Percentiles rank a stretch among this genome's conserved stretches.
These are phyloP conservation scores for Octodon degus DNA, from an alignment of 2,113 vertebrate species.

Conservation along the genomic window DNA sequence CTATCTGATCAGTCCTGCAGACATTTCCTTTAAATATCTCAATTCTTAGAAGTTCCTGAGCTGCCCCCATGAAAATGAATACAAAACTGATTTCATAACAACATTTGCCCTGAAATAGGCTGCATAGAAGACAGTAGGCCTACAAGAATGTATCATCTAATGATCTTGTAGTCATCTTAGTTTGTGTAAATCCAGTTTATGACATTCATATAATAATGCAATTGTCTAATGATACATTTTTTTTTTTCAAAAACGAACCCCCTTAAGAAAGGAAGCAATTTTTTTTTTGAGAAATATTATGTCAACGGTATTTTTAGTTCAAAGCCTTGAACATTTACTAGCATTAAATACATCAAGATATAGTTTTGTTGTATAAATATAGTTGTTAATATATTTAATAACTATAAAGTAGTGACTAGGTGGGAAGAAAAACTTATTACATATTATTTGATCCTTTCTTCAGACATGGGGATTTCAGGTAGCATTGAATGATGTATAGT, in stretches of 20 bases:
- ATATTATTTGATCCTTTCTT: constrained; percentile 2
- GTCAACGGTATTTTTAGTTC: not conserved
- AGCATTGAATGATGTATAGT: not conserved
- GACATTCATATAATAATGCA: not conserved
- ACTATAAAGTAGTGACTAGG: constrained; percentile 6
- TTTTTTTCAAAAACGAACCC: no score
- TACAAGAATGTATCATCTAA: not conserved
- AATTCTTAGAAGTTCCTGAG: not conserved
- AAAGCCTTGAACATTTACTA: constrained; percentile 36
- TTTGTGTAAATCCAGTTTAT: not conserved
- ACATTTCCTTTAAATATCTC: not conserved
- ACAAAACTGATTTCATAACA: not conserved
- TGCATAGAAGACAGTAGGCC: not conserved
- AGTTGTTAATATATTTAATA: constrained; percentile 36
- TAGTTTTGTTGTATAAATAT: not conserved
- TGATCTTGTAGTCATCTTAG: not conserved
- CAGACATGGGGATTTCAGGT: not conserved
- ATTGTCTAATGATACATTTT: not conserved
- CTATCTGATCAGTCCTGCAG: no score
- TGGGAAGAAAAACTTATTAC: constrained; percentile 40
- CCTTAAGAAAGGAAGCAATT: no score
- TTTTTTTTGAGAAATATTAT: not conserved
- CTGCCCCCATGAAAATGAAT: not conserved
- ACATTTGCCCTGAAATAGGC: not conserved
- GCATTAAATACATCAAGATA: constrained; percentile 40